phyloP scores from a whole-genome alignment of 2,113 vertebrate species.

The Echinops telfairi region DNA sequence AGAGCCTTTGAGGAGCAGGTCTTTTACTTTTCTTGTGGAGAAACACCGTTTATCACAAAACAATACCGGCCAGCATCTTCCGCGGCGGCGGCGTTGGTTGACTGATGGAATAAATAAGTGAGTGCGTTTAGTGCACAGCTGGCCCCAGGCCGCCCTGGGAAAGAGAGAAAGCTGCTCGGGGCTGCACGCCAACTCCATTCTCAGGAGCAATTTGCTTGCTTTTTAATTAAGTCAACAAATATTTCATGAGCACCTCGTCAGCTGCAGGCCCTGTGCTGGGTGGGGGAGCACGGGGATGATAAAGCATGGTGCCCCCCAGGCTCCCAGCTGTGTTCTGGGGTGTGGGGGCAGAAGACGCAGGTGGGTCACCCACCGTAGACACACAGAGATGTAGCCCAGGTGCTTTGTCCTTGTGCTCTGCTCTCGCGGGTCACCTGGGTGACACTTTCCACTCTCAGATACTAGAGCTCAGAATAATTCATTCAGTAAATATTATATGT shows the following conservation, averaged over 20 bases:
- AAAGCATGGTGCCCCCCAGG: not conserved
- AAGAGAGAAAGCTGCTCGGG: constrained; percentile 16
- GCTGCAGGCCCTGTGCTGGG: not conserved
- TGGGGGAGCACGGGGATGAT: not conserved
- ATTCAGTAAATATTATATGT: not conserved
- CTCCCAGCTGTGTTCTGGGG: not conserved
- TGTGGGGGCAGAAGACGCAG: not conserved
- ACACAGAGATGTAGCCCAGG: not conserved
- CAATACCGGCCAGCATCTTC: not conserved
- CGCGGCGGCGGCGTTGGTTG: constrained; percentile 61
- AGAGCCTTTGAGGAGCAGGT: not conserved
- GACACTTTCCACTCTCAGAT: not conserved
- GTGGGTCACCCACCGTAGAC: rapidly evolving
- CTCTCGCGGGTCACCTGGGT: not conserved
- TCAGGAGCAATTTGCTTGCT: not conserved
- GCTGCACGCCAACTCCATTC: not conserved
- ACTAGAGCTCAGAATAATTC: not conserved
- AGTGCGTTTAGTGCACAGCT: constrained; percentile 48
- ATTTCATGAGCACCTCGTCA: not conserved
- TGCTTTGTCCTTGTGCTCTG: rapidly evolving
- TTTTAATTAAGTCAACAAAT: constrained; percentile 38
- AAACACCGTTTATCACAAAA: constrained; percentile 56
- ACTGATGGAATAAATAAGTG: constrained; percentile 63
- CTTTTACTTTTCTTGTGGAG: constrained; percentile 48
- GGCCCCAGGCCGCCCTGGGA: not conserved